Percentiles rank a stretch among this genome's conserved stretches.
These are phyloP conservation scores for Clusia tigrina DNA, from an alignment of 2,888 invertebrate genomes.

Conservation along the genomic window DNA sequence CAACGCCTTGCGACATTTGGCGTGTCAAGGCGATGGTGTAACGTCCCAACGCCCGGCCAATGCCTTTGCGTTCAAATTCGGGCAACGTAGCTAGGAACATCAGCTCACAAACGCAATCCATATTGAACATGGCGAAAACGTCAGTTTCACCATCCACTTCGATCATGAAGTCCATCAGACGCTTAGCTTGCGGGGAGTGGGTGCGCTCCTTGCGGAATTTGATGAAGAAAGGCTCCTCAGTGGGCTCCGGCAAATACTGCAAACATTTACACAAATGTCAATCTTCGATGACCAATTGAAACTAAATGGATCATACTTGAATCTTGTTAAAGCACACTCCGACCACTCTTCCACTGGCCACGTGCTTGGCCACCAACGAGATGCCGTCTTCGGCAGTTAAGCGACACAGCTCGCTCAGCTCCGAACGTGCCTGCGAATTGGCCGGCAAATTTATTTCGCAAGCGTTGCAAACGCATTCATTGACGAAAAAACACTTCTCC, in stretches of 20 bases:
- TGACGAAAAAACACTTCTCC: slow-evolving; percentile 66
- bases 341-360: slow-evolving; percentile 67
- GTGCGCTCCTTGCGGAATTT: slow-evolving; percentile 64
- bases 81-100: slow-evolving; percentile 73
- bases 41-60: slow-evolving; percentile 68
- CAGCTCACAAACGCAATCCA: slow-evolving; percentile 72
- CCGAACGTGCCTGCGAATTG: slow-evolving; percentile 67
- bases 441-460: slow-evolving; percentile 69
- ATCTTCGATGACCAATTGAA: no score
- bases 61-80: slow-evolving; percentile 66
- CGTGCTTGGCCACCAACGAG: slow-evolving; percentile 71
- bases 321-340: slow-evolving; percentile 75
- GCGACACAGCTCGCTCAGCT: slow-evolving; percentile 70
- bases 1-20: slow-evolving; percentile 64
- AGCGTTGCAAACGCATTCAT: slow-evolving; percentile 70
- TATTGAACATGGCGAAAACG: slow-evolving; percentile 70
- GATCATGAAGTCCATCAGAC: slow-evolving; percentile 73
- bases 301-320: slow-evolving; percentile 65
- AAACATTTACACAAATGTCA: neutral
- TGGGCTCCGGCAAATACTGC: slow-evolving; percentile 47
- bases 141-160: slow-evolving; percentile 69
- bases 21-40: slow-evolving; percentile 68
- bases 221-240: slow-evolving; percentile 53
- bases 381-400: slow-evolving; percentile 72
- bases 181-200: slow-evolving; percentile 68